Conservation (phyloP, 2,113 vertebrate species). For the Oryzias curvinotus region DNA sequence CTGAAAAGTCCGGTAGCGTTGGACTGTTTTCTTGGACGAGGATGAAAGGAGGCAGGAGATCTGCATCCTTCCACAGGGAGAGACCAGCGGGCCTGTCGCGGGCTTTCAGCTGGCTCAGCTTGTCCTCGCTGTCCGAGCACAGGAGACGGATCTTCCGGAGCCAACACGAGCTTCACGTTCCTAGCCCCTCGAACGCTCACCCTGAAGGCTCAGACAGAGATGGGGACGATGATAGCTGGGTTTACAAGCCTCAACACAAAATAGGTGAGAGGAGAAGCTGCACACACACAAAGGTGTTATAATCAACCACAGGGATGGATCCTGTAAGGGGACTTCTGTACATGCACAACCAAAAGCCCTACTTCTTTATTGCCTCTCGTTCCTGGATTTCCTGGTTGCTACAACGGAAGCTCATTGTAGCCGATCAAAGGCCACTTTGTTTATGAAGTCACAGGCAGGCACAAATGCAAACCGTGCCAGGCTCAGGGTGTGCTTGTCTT, state of each 20-base stretch:
- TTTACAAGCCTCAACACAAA: slow-evolving; percentile 82
- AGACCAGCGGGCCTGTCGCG: slow-evolving; percentile 82
- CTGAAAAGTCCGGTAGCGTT: neutral
- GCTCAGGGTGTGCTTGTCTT: slow-evolving; percentile 3
- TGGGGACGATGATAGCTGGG: slow-evolving; percentile 85
- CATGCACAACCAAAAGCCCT: slow-evolving; percentile 33
- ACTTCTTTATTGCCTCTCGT: slow-evolving; percentile 49
- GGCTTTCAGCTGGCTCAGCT: slow-evolving; percentile 92
- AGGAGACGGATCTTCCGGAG: slow-evolving; percentile 90
- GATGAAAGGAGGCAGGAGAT: slow-evolving; percentile 88
- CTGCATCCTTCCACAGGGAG: slow-evolving; percentile 81
- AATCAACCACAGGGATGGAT: slow-evolving; percentile 19
- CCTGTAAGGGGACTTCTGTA: slow-evolving; percentile 44
- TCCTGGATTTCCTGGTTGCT: slow-evolving; percentile 46
- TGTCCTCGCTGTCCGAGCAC: slow-evolving; percentile 87
- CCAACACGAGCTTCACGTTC: slow-evolving; percentile 83
- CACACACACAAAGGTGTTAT: neutral
- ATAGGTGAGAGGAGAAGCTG: slow-evolving; percentile 81
- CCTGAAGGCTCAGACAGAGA: slow-evolving; percentile 55
- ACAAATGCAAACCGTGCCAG: slow-evolving; percentile 27
- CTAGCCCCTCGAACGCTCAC: slow-evolving; percentile 43
- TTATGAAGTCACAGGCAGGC: slow-evolving; percentile 60
- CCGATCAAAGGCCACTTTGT: slow-evolving; percentile 48
- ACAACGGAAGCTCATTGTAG: neutral
- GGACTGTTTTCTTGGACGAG: slow-evolving; percentile 36